A percentile compares a stretch with the other conserved stretches of the same genome.
Evolutionary conservation across 2,888 invertebrate species (phyloP).

Genomic region (Leptopilina drosophilae): DNA sequence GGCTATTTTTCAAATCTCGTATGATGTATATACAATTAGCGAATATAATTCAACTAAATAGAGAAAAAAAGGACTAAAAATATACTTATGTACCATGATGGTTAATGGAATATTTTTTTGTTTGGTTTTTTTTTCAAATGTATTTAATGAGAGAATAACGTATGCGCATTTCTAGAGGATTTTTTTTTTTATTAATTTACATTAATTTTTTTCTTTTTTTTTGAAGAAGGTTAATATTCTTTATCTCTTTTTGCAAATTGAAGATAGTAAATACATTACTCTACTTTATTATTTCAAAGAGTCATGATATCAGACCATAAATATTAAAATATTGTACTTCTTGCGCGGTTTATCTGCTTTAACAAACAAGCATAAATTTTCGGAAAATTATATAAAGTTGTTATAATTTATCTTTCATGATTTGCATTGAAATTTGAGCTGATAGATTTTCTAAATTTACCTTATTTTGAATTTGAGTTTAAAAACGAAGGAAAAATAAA

Average conservation of each 20-base stretch:
- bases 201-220: no score
- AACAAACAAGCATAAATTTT: constrained; percentile 12
- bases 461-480: background rate
- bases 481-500: background rate
- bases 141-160: no score
- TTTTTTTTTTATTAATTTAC: background rate
- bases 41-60: no score
- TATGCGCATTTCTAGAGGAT: background rate
- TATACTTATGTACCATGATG: no score
- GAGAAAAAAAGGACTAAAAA: no score
- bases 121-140: no score
- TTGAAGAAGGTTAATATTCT: background rate
- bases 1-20: constrained; percentile 7
- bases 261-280: background rate
- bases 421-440: background rate
- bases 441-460: background rate
- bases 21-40: no score
- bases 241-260: constrained; percentile 3
- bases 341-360: background rate
- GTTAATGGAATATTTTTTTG: no score
- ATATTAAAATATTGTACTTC: background rate
- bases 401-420: background rate
- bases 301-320: constrained; percentile 7
- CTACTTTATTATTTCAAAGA: background rate
- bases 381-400: constrained; percentile 19